phyloP scores from a whole-genome alignment of 2,113 vertebrate species.

The Castor canadensis region DNA sequence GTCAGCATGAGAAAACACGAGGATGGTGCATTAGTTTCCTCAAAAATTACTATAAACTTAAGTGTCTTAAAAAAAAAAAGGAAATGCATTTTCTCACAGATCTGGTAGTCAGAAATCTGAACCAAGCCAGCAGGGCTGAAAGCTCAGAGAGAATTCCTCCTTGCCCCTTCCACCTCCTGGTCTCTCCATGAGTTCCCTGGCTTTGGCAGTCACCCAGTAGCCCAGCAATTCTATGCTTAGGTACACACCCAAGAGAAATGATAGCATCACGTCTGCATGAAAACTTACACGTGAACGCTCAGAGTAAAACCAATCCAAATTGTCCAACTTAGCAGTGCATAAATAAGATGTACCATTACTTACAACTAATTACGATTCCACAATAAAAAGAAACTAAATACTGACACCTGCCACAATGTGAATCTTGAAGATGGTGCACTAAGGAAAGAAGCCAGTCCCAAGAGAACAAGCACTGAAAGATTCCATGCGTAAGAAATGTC shows the following conservation, averaged over 20 bases:
- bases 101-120: too few relatives aligned
- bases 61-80: too few relatives aligned
- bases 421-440: neutral
- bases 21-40: neutral
- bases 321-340: neutral
- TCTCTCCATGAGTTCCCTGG: neutral
- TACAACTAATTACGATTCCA: too few relatives aligned
- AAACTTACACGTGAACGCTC: too few relatives aligned
- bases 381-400: too few relatives aligned
- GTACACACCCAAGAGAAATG: too few relatives aligned
- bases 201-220: neutral
- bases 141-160: neutral
- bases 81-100: too few relatives aligned
- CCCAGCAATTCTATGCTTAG: neutral
- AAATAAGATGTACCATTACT: too few relatives aligned
- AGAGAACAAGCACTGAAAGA: neutral
- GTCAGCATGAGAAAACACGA: neutral
- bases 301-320: neutral
- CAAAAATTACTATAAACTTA: neutral
- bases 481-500: neutral
- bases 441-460: neutral
- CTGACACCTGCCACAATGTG: too few relatives aligned
- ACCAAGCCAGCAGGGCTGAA: too few relatives aligned
- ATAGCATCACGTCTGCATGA: too few relatives aligned
- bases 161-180: neutral